These are phyloP conservation scores for Podargus strigoides DNA, from an alignment of 2,797 vertebrate species.

Conservation along the genomic window DNA sequence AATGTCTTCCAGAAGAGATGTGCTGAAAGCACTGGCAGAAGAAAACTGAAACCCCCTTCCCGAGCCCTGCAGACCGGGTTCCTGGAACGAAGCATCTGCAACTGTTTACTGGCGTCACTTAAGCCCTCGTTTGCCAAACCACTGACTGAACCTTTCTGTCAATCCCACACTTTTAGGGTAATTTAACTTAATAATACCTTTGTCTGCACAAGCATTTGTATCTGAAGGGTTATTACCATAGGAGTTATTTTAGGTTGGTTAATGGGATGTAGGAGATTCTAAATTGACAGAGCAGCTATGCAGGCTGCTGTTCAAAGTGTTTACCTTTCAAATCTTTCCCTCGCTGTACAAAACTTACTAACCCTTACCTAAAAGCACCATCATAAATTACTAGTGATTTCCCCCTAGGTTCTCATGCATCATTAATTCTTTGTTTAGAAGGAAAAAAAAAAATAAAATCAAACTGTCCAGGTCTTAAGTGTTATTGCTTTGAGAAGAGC, in stretches of 20 bases:
- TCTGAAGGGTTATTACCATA: conserved; percentile 80
- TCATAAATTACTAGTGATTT: conserved; percentile 66
- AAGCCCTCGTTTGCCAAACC: conserved; percentile 68
- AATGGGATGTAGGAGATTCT: conserved; percentile 77
- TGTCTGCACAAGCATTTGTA: conserved; percentile 66
- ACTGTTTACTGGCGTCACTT: conserved; percentile 64
- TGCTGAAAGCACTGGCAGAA: conserved; percentile 7
- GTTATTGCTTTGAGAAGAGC: conserved; percentile 48
- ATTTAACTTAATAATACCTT: conserved; percentile 82
- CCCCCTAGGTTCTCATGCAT: conserved; percentile 44
- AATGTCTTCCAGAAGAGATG: not conserved
- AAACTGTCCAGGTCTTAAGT: conserved; percentile 70
- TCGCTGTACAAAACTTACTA: conserved; percentile 65
- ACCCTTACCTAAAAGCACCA: conserved; percentile 42
- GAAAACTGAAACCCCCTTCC: not conserved
- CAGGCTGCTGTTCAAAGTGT: conserved; percentile 69
- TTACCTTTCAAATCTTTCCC: conserved; percentile 65
- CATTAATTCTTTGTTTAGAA: conserved; percentile 67
- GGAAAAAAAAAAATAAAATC: conserved; percentile 42
- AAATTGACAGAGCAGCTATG: conserved; percentile 70
- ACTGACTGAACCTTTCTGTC: conserved; percentile 76
- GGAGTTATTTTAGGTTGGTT: conserved; percentile 82
- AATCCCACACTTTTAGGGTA: conserved; percentile 78
- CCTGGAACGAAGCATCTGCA: conserved; percentile 7
- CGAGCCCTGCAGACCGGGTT: not conserved